Percentiles rank a stretch among this genome's conserved stretches.
Evolutionary conservation across 1,140 invertebrate genomes (phyloP).

Genomic region (Eupristina koningsbergeri): DNA sequence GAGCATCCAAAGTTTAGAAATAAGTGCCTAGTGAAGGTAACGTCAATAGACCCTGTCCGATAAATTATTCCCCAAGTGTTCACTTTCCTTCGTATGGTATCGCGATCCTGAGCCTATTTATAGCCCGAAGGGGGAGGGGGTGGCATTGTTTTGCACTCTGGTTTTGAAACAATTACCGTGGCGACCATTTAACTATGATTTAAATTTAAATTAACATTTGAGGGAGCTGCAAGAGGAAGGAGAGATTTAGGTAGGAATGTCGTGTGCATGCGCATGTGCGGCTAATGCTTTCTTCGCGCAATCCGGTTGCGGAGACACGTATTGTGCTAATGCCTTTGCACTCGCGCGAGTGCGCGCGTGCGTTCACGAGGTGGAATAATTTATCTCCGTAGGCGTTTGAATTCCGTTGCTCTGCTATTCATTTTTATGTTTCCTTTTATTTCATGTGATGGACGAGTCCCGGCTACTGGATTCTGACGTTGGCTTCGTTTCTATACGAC

Average conservation of each 20-base stretch:
- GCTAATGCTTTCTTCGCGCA: not conserved
- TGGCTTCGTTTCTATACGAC: not conserved
- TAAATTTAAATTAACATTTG: conserved; percentile 15
- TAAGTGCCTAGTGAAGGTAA: not conserved
- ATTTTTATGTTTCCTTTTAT: not conserved
- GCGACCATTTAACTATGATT: not conserved
- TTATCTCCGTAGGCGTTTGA: conserved; percentile 20
- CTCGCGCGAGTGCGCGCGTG: not conserved
- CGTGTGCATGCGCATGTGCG: not conserved
- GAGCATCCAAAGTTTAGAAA: too few relatives aligned
- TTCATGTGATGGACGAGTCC: too few relatives aligned
- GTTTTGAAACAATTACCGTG: not conserved
- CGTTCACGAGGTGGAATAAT: not conserved
- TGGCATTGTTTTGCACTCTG: not conserved
- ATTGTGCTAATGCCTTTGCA: conserved; percentile 13
- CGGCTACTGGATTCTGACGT: not conserved
- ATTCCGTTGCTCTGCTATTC: not conserved
- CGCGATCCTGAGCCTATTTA: not conserved
- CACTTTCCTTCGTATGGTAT: not conserved
- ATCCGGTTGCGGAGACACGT: not conserved
- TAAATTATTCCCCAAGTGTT: too few relatives aligned
- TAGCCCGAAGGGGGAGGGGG: not conserved
- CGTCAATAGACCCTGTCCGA: too few relatives aligned
- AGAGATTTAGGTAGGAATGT: conserved; percentile 45
- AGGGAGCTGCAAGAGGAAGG: not conserved